Evolutionary conservation across 2,113 vertebrate species (phyloP).

Genomic region (Podarcis muralis): DNA sequence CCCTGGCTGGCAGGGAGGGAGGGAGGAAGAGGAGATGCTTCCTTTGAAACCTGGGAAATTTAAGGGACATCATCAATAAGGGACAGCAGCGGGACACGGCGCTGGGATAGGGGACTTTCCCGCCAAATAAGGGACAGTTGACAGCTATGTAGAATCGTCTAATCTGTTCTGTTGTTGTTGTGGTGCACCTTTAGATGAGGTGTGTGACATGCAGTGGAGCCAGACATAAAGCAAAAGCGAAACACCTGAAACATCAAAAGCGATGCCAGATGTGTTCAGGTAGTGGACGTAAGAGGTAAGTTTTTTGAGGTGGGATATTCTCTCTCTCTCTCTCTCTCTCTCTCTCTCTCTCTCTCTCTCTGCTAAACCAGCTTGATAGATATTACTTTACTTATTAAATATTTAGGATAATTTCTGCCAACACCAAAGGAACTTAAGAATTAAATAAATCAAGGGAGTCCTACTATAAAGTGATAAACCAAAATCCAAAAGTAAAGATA

Average conservation of each 20-base stretch:
- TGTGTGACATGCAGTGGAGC: constrained; percentile 45
- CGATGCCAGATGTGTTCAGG: constrained; percentile 54
- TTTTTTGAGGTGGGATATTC: background rate
- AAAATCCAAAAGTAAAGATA: no score
- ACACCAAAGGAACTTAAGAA: background rate
- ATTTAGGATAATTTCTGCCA: background rate
- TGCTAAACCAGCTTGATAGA: background rate
- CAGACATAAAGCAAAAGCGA: constrained; percentile 19
- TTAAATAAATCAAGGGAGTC: background rate
- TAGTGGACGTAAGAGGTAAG: constrained; percentile 54
- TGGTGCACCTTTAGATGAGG: constrained; percentile 25
- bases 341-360: no score
- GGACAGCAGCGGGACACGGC: no score
- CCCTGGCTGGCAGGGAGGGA: no score
- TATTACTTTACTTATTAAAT: background rate
- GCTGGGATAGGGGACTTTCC: no score
- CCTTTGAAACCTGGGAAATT: no score
- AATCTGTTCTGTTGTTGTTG: background rate
- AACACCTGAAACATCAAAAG: constrained; percentile 29
- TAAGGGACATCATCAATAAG: no score
- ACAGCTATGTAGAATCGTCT: no score
- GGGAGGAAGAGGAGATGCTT: no score
- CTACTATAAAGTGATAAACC: background rate
- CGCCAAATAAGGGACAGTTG: no score
- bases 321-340: background rate